Conservation (phyloP, 2,888 invertebrate genomes). For the Theristus sp. region DNA sequence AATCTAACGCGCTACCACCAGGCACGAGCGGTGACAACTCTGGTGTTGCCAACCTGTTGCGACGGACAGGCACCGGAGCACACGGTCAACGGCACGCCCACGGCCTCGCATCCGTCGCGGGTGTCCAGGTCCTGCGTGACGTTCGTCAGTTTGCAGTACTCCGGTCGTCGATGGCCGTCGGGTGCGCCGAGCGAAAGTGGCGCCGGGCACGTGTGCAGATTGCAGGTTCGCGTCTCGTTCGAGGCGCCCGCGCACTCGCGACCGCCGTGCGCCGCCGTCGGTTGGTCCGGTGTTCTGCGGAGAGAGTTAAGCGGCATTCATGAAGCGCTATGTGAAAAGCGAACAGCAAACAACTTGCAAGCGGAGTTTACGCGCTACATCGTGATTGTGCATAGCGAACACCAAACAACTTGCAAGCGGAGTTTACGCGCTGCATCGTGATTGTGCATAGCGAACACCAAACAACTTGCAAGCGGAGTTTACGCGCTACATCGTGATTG, state of each 20-base stretch:
- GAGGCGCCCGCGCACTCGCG: background rate
- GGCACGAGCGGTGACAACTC: too few species aligned
- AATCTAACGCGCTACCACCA: too few species aligned
- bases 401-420: too few species aligned
- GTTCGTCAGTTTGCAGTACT: slow-evolving; percentile 1
- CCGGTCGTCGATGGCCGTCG: background rate
- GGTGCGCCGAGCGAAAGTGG: background rate
- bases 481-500: too few species aligned
- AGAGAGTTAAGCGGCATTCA: too few species aligned
- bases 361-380: too few species aligned
- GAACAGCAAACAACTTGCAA: background rate
- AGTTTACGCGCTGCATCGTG: too few species aligned
- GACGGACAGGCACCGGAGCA: slow-evolving; percentile 2
- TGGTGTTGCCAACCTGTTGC: background rate
- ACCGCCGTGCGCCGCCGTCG: background rate
- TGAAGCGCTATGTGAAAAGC: too few species aligned
- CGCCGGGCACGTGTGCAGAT: background rate
- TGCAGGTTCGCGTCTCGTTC: background rate
- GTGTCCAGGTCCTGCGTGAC: background rate
- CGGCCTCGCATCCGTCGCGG: slow-evolving; percentile 1
- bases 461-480: too few species aligned
- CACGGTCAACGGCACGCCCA: slow-evolving; percentile 1
- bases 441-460: too few species aligned
- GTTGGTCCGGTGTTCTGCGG: background rate
- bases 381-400: too few species aligned